Percentiles rank a stretch among this genome's conserved stretches.
These are phyloP conservation scores for Heteractis magnifica DNA, from an alignment of 92 coral and sea anemone genomes.

Conservation along the genomic window DNA sequence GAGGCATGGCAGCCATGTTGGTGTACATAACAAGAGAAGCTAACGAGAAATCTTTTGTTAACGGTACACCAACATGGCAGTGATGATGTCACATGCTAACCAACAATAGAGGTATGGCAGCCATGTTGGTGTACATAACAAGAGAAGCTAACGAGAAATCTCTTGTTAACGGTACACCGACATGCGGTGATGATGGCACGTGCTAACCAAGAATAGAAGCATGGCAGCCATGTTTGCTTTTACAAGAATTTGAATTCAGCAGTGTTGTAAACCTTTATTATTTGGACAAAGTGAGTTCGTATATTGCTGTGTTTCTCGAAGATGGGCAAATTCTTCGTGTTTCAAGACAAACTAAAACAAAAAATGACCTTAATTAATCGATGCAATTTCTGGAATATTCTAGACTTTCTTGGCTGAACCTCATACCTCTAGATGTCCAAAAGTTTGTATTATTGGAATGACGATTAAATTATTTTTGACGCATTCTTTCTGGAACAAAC, in stretches of 20 bases:
- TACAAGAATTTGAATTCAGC: neutral
- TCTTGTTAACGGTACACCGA: neutral
- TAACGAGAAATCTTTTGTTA: neutral
- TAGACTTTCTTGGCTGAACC: neutral
- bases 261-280: conserved; percentile 54
- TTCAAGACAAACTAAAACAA: conserved; percentile 78
- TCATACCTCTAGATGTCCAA: conserved; percentile 96
- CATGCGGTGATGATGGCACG: neutral
- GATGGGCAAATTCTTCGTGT: conserved; percentile 75
- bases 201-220: neutral
- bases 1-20: neutral
- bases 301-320: conserved; percentile 71
- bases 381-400: neutral
- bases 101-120: conserved; percentile 1
- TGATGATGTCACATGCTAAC: neutral
- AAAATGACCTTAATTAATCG: neutral
- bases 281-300: conserved; percentile 85
- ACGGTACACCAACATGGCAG: neutral
- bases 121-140: conserved; percentile 18
- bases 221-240: neutral
- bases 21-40: neutral
- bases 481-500: conserved; percentile 49
- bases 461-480: conserved; percentile 44
- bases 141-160: neutral
- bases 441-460: conserved; percentile 92